These are phyloP conservation scores for Atta cephalotes DNA, from an alignment of 1,140 invertebrate species.

Conservation along the genomic window DNA sequence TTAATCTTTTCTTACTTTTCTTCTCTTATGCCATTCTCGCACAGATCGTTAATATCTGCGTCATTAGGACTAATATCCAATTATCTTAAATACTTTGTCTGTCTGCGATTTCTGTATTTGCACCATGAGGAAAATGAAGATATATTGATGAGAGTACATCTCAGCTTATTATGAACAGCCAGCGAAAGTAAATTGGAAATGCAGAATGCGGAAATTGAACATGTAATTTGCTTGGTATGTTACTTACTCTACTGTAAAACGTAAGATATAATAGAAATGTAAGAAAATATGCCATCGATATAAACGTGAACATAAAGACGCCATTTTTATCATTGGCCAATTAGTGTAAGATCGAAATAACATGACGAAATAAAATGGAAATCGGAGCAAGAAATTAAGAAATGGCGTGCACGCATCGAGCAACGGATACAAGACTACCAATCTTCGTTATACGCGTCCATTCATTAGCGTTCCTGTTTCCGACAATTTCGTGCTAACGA, in stretches of 20 bases:
- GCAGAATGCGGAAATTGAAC: constrained; percentile 33
- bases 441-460: constrained; percentile 26
- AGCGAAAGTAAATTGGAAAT: constrained; percentile 5
- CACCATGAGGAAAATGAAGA: constrained; percentile 25
- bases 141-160: constrained; percentile 14
- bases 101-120: constrained; percentile 9
- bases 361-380: background rate
- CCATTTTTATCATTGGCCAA: constrained; percentile 3
- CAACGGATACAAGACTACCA: constrained; percentile 16
- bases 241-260: constrained; percentile 8
- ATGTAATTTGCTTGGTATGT: constrained; percentile 26
- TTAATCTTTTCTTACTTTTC: background rate
- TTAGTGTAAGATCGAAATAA: background rate
- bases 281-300: background rate
- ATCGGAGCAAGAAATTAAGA: constrained; percentile 16
- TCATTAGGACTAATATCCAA: constrained; percentile 46
- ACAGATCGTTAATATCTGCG: background rate
- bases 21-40: background rate
- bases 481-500: constrained; percentile 21
- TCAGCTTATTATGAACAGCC: constrained; percentile 11
- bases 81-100: constrained; percentile 23
- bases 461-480: constrained; percentile 47
- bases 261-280: background rate
- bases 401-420: constrained; percentile 34
- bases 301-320: background rate